Evolutionary conservation across 1,140 invertebrate species (phyloP).

Genomic region (Polyergus mexicanus): DNA sequence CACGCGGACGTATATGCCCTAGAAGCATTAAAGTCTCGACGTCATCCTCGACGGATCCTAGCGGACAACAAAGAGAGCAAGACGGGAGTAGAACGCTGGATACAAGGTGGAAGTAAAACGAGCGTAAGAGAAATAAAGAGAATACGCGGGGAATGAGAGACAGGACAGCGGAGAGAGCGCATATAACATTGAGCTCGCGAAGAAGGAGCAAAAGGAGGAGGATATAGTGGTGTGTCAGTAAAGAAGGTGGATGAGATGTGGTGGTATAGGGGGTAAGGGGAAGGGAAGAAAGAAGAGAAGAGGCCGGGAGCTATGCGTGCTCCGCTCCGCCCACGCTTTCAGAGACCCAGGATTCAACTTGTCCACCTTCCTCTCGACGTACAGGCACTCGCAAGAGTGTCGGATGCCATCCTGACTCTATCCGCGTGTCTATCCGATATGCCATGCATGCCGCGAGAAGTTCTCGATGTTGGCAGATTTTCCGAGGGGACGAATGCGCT

Average conservation of each 20-base stretch:
- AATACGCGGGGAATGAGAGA: conserved; percentile 32
- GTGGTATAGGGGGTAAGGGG: not conserved
- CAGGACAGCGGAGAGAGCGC: conserved; percentile 56
- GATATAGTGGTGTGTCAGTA: conserved; percentile 59
- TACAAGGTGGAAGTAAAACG: conserved; percentile 76
- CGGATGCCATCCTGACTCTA: conserved; percentile 63
- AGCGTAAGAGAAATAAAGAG: conserved; percentile 54
- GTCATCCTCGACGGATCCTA: conserved; percentile 78
- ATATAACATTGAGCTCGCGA: conserved; percentile 61
- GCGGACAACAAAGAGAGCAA: conserved; percentile 80
- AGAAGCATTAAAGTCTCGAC: conserved; percentile 81
- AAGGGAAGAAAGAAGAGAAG: conserved; percentile 76
- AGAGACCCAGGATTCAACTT: conserved; percentile 85
- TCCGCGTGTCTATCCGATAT: not conserved
- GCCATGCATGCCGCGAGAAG: not conserved
- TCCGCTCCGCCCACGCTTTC: conserved; percentile 86
- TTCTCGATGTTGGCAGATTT: conserved; percentile 12
- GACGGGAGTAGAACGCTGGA: conserved; percentile 75
- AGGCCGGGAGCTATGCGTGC: conserved; percentile 86
- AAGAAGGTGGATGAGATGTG: conserved; percentile 64
- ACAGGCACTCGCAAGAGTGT: conserved; percentile 83
- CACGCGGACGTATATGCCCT: conserved; percentile 69
- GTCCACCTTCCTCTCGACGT: conserved; percentile 84
- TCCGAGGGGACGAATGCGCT: not conserved
- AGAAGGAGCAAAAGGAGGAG: conserved; percentile 68